Evolutionary conservation across 2,113 vertebrate species (phyloP), one percentile per base, ranked within the genome.

Genomic region (Callorhinus ursinus): DNA sequence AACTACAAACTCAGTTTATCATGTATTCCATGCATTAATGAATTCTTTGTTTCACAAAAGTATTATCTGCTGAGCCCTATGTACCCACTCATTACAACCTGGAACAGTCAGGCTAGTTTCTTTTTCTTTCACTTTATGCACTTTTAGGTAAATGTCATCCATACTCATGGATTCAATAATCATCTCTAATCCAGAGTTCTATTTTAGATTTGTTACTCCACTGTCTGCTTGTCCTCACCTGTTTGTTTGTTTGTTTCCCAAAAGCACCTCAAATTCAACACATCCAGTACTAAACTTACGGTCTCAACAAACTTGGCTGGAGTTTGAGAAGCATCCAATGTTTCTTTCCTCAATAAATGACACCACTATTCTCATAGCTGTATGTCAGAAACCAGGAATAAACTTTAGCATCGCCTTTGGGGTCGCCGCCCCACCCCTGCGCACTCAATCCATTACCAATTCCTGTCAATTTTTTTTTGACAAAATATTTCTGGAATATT

Each of bases 351-450:
- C 24, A 33, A 8, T 13, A 51, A 71, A 63, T 46, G 24, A 33
- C 18, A 4, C 21, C 18, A 36, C 5, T 72, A 1, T 36, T 57
- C 24, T 31, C 8, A 0, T 3, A 22, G 14, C 7, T 63, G 4
- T 4, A 2, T 77, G 51, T 83, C 26, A 57, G 42, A 79, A 84
- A 28, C 28, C 26, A 92, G 22, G 8, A 87, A 55, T 69, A 72
- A 79, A 69, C 4, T 4, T 69, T 10, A 67, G 3, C 28, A 36
- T 28, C 33, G 36, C 24, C 13, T 4, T 59, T 36, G 24, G 14
- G 18, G 11, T 36, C 13, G 3, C 9, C 7, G 8, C 7, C 22
- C 55, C 21, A 11, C 15, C 4, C 14, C 10, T 49, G 22, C n/a
- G 13, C 7, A 59, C 57, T 46, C 16, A 63, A 71, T 22, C 59